phyloP scores from a whole-genome alignment of 2,888 invertebrate genomes.

The Rotaria socialis region DNA sequence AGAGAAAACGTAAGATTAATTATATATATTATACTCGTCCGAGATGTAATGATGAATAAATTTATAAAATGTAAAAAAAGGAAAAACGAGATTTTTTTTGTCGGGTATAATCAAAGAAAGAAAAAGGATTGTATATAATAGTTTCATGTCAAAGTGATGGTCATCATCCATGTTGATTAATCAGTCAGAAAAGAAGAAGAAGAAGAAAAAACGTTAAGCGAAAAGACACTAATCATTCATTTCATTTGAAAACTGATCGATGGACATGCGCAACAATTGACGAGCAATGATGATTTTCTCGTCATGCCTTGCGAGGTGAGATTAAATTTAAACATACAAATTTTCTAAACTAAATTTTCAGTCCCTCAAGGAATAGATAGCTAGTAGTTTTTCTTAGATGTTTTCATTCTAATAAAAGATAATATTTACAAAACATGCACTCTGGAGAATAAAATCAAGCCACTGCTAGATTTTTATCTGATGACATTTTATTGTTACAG shows the following conservation, averaged over 20 bases:
- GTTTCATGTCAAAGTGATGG: conserved; percentile 10
- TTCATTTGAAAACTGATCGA: neutral
- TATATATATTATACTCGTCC: neutral
- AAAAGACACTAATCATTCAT: neutral
- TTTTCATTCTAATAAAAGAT: too few species aligned
- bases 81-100: neutral
- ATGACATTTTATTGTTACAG: too few species aligned
- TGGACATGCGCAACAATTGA: neutral
- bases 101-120: neutral
- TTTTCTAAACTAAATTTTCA: too few species aligned
- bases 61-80: neutral
- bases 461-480: too few species aligned
- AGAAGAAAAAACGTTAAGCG: too few species aligned
- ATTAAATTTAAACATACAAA: neutral
- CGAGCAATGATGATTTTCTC: neutral
- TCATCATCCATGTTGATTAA: conserved; percentile 8
- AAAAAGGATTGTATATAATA: neutral
- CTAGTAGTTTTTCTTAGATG: too few species aligned
- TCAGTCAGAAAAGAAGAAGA: neutral
- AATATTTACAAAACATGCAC: too few species aligned
- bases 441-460: too few species aligned
- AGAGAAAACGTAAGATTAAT: neutral
- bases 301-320: neutral
- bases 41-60: neutral
- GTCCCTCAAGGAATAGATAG: too few species aligned